These are phyloP conservation scores for Corticium candelabrum DNA, from an alignment of 37 sponge, comb jelly and placozoan species.

Conservation along the genomic window DNA sequence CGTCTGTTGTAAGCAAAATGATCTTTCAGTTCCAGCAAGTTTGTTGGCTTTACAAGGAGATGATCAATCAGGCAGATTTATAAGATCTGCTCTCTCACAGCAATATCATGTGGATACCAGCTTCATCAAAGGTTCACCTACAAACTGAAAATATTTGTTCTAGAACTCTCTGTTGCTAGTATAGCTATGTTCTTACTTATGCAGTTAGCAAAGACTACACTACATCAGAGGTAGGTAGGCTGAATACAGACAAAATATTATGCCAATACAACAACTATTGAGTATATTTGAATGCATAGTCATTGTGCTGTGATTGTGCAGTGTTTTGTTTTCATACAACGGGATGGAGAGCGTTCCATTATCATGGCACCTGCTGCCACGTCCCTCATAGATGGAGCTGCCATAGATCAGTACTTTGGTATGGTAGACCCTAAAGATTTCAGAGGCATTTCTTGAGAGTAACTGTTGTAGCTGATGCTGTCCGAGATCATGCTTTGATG, in stretches of 20 bases:
- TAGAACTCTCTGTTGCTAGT: too few relatives aligned
- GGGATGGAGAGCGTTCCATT: slow-evolving; percentile 77
- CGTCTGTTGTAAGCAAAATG: too few relatives aligned
- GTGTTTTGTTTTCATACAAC: slow-evolving; percentile 80
- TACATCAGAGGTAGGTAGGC: too few relatives aligned
- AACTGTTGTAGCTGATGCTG: slow-evolving; percentile 27
- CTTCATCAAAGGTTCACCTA: too few relatives aligned
- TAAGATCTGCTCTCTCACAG: slow-evolving; percentile 1
- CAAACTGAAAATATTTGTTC: too few relatives aligned
- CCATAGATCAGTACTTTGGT: slow-evolving; percentile 52
- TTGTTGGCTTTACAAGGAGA: slow-evolving; percentile 74
- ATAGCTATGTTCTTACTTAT: too few relatives aligned
- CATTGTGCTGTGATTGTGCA: too few relatives aligned
- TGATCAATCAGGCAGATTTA: slow-evolving; percentile 55
- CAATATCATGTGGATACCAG: neutral
- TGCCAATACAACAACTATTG: too few relatives aligned
- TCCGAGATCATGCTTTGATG: slow-evolving; percentile 42
- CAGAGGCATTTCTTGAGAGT: neutral
- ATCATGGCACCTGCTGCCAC: slow-evolving; percentile 76
- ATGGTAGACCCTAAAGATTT: neutral
- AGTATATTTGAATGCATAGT: too few relatives aligned
- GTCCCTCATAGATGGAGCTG: slow-evolving; percentile 35
- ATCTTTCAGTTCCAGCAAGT: neutral
- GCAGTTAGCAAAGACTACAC: too few relatives aligned
- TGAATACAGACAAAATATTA: too few relatives aligned